Base-by-base conservation (phyloP, 2,888 invertebrate genomes). In the Acleris holmiana region DNA sequence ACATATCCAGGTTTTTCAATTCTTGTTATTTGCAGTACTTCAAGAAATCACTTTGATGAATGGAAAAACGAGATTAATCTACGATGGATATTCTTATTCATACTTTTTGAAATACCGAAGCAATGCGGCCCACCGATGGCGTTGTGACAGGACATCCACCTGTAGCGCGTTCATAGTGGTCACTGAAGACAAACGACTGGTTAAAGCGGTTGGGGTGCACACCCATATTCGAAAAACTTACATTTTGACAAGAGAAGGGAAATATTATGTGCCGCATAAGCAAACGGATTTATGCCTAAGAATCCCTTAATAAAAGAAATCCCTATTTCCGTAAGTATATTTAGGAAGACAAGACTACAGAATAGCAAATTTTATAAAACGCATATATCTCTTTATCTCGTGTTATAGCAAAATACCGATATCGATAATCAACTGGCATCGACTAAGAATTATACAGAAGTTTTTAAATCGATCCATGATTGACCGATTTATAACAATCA, bases 191-290 rank as follows among this genome's bases (percentile, higher is more conserved):
- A 54, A 40, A 8, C 23, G 15, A 18, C 23, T 75, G 19, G 50
- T 66, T 0, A 72, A 64, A 21, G 53, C 57, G 19, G 67, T 72
- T 0, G 72, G 69, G 35, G 55, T 56, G 4, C 79, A 82, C 25
- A 41, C 40, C 0, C 80, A 81, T 48, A 68, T 70, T 0, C 75
- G 78, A 1, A 77, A 69, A 49, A n/a, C 25, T 1, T 75, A 67
- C 35, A 17, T 55, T 5, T 58, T 49, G 40, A 68, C 61, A 13
- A 5, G 21, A 2, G 29, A 68, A 17, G 74, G 77, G 0, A 68
- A 63, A 15, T 75, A 73, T 13, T 10, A 35, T 21, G 8, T 47
- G 0, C 41, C 41, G 0, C 54, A 48, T 7, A 15, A 65, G 8
- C 4, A 2, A 4, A 21, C n/a, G n/a, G n/a, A n/a, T n/a, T n/a